phyloP scores from a whole-genome alignment of 2,113 vertebrate species.

The Anolis carolinensis region DNA sequence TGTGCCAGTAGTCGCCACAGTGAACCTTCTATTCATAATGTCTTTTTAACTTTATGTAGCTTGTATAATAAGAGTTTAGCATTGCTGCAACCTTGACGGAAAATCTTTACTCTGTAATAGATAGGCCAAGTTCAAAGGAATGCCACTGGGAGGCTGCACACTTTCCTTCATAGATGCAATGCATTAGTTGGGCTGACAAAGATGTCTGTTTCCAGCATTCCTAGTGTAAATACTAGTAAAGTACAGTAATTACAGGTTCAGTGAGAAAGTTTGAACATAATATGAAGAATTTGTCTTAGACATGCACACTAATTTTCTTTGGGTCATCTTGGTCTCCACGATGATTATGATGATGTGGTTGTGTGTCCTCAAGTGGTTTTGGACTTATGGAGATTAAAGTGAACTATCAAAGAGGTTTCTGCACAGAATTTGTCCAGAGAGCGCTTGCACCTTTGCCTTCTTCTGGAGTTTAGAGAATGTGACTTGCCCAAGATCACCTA shows the following conservation, averaged over 20 bases:
- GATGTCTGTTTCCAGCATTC: constrained; percentile 65
- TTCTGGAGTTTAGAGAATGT: too few relatives aligned
- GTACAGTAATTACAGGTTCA: neutral
- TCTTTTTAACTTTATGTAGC: constrained; percentile 80
- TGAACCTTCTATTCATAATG: constrained; percentile 71
- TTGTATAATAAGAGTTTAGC: constrained; percentile 74
- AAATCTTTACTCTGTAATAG: constrained; percentile 78
- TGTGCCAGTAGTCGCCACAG: constrained; percentile 69
- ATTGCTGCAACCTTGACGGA: constrained; percentile 68
- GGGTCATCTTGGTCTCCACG: neutral
- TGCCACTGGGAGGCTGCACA: constrained; percentile 64
- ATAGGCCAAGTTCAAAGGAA: constrained; percentile 73
- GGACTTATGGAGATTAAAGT: too few relatives aligned
- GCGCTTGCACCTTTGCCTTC: too few relatives aligned
- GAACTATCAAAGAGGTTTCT: too few relatives aligned
- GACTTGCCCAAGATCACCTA: neutral
- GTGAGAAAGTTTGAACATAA: neutral
- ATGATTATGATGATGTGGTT: neutral
- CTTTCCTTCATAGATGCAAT: constrained; percentile 70
- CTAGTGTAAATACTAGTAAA: constrained; percentile 69
- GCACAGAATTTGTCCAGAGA: too few relatives aligned
- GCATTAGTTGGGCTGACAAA: constrained; percentile 59
- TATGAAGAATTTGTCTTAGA: neutral
- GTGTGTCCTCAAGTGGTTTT: too few relatives aligned
- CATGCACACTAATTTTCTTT: neutral